Evolutionary conservation across 30 jellyfish, hydroid and myxozoan species (phyloP), one percentile per base, ranked within the genome.

Genomic region (Phacellophora camtschatica): DNA sequence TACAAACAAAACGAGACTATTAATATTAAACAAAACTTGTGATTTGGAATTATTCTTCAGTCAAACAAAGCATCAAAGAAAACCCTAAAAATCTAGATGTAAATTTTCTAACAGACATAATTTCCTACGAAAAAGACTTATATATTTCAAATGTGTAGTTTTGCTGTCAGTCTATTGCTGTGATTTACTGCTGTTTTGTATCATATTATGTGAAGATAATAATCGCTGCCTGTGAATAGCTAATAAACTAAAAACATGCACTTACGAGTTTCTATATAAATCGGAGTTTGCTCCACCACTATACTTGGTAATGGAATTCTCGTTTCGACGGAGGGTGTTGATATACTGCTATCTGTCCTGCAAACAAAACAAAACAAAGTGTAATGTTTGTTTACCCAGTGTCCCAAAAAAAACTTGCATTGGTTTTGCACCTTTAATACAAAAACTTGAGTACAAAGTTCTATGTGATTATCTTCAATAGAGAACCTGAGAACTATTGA

Each of bases 261-360:
- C 95, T 46, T 75, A 89, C 97, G 41, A 1, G 95, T 66, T 63
- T 81, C 88, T 8, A 89, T 58, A 35, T 58, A 72, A 13, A 89
- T 82, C 20, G 95, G 95, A 7, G 74, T 56, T 29, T 54, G 57
- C 32, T 74, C 95, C 13, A 89, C 73, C 29, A 42, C 41, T 20
- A 83, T 73, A 59, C 46, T 63, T 35, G 97, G 97, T 6, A 89
- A 83, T 51, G 90, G 76, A 27, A 80, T 72, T 48, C 16, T 69
- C 5, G 97, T 88, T 29, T 30, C 74, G 0, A 85, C 96, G 4
- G 81, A 19, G 0, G 90, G 90, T 69, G 64, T 41, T 2, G 82
- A 23, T 15, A 63, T 1, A 28, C 74, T 62, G 29, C 72, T 27
- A 25, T 78, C 90, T 29, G 77, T 61, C 23, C 90, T 78, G 22